Base-by-base conservation (phyloP, 2,888 invertebrate genomes). In the Drosophila colorata region DNA sequence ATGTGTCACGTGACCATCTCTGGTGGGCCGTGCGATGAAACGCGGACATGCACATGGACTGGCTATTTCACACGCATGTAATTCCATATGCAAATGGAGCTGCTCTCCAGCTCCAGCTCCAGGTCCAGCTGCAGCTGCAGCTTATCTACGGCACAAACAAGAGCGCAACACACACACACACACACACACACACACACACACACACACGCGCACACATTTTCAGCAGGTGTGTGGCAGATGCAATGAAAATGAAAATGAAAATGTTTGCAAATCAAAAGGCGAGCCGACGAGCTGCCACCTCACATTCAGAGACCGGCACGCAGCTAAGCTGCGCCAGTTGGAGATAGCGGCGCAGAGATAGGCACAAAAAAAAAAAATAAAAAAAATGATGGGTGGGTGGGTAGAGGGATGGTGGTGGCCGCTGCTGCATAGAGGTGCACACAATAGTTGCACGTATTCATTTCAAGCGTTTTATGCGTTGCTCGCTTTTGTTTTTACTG, bases 401-500 rank as follows among this genome's bases (percentile, higher is more conserved):
- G 20, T 4, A 9, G n/a, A 3, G 31, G 35, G 16, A n/a, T 3
- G 48, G 31, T 13, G 31, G 46, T 7, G 7, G 51, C 9, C 4
- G 13, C 14, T 23, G 43, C 40, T 18, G 40, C 64, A 53, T 14
- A 28, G 55, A 55, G 61, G 47, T 66, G 61, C 31, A 55, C 60
- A 72, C 73, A 79, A 73, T 70, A 69, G 74, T 60, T 69, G 78
- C 82, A 83, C 82, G 85, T 85, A 82, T 82, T 85, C 85, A 85
- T 83, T 83, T 82, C 85, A 85, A 82, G 76, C 76, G 74, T 77
- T 83, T 80, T 85, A 80, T 85, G 85, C 78, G 82, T 64, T 79
- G 69, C 68, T 57, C 59, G 84, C 72, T 77, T 80, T 81, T 84
- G 79, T 78, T 78, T 69, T 61, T 53, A 58, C 68, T 63, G 55